Evolutionary conservation across 1,140 invertebrate species (phyloP).

Genomic region (Ooceraea biroi): DNA sequence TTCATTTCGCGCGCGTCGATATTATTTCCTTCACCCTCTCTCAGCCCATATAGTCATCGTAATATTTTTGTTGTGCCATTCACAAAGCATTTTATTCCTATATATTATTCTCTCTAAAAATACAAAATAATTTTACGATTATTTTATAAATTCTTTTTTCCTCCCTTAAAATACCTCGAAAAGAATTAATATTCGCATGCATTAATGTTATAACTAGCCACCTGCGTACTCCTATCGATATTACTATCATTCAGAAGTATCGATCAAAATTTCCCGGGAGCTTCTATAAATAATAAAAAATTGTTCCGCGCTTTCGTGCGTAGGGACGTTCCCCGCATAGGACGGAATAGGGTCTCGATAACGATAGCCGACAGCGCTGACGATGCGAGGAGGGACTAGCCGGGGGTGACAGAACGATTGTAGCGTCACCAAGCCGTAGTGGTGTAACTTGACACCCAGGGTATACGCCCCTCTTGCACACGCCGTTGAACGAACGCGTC

Average conservation of each 20-base stretch:
- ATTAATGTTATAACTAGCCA: neutral
- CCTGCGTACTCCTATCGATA: no score
- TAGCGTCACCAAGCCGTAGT: conserved; percentile 75
- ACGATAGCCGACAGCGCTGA: conserved; percentile 47
- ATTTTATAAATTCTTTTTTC: neutral
- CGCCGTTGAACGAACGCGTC: conserved; percentile 72
- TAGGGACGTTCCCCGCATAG: neutral
- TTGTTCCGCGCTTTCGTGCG: conserved; percentile 20
- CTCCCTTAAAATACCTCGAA: neutral
- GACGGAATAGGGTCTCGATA: conserved; percentile 44
- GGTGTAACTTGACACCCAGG: conserved; percentile 83
- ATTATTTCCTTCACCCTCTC: conserved; percentile 62
- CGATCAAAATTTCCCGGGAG: conserved; percentile 2
- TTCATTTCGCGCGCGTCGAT: conserved; percentile 80
- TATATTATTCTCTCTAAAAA: neutral
- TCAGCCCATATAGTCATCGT: neutral
- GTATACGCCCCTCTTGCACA: conserved; percentile 83
- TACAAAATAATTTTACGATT: neutral
- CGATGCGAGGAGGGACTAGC: conserved; percentile 50
- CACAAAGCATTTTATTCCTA: neutral
- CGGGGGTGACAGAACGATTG: conserved; percentile 78
- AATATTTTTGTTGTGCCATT: neutral
- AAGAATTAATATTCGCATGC: neutral
- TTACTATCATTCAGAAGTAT: neutral
- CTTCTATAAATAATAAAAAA: conserved; percentile 29